Evolutionary conservation across 2,888 invertebrate species (phyloP).

Genomic region (Protonemura montana): DNA sequence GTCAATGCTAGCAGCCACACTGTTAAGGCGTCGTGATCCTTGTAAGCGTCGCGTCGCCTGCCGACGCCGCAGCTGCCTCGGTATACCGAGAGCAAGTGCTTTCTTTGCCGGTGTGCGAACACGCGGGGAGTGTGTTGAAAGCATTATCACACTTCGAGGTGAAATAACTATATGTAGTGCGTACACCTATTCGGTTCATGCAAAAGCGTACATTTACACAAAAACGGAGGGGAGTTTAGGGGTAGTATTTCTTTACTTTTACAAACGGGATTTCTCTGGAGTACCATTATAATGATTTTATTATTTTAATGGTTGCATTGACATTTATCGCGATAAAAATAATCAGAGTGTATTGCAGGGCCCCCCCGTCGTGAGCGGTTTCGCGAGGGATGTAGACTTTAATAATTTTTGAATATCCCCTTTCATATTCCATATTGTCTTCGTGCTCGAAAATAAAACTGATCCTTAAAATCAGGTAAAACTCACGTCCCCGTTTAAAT

Average conservation of each 20-base stretch:
- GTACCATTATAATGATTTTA: background rate
- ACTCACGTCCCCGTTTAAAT: constrained; percentile 32
- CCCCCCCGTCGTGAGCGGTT: background rate
- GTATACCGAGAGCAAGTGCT: background rate
- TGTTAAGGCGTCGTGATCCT: constrained; percentile 48
- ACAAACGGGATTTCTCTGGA: constrained; percentile 2
- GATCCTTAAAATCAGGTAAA: constrained; percentile 40
- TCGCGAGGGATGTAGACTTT: background rate
- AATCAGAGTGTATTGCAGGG: background rate
- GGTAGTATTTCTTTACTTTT: background rate
- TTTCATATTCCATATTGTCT: constrained; percentile 18
- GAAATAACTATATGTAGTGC: background rate
- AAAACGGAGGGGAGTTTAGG: background rate
- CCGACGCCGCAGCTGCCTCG: constrained; percentile 5
- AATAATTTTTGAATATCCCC: background rate
- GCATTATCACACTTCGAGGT: constrained; percentile 17
- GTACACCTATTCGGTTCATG: background rate
- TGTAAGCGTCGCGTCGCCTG: constrained; percentile 33
- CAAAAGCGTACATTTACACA: background rate
- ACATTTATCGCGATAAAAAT: background rate
- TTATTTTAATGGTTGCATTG: background rate
- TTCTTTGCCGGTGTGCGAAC: background rate
- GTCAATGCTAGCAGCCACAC: constrained; percentile 47
- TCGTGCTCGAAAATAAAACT: constrained; percentile 7
- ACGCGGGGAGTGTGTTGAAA: constrained; percentile 24